Evolutionary conservation across 2,888 invertebrate species (phyloP), one percentile per base, ranked within the genome.

Genomic region (Scotopteryx bipunctaria): DNA sequence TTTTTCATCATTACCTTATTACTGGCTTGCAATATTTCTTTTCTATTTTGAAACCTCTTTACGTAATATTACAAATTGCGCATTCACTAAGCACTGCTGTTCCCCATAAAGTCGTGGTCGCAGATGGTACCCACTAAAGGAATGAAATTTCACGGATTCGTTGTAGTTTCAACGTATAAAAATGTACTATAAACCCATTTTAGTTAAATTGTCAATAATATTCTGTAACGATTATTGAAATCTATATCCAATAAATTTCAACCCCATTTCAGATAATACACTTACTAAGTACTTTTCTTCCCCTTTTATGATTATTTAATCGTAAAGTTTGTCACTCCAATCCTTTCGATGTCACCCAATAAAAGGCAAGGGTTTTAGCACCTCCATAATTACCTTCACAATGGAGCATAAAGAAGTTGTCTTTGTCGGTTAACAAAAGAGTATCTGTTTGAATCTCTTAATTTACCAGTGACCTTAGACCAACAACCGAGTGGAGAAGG

Each of bases 301-400:
- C 44, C 33, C 36, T 38, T 55, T 56, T 56, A 47, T 56, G 48
- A 54, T 36, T 48, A 27, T 54, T 49, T 48, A 45, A 55, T 52
- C 55, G 57, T 57, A 57, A 62, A 62, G 51, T 59, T 59, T 55
- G 43, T 37, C 41, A 42, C 44, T 55, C 49, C 43, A 59, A 61
- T 54, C 55, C 54, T 54, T 59, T 59, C 59, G 55, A 59, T 57
- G 59, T 59, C 55, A 57, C 55, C 44, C 49, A 59, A 59, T 62
- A 62, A 61, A 59, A 59, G 50, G 50, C 48, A 59, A 58, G 52
- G 52, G 51, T 49, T 59, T 45, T 52, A 57, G 55, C 57, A 61
- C 57, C 57, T 56, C 42, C 58, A 48, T 62, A 62, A 62, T 62
- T 59, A 59, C 55, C 56, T 55, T 45, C 56, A 56, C 56, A 60